Conservation (phyloP, 2,888 invertebrate species). For the Caenorhabditis angaria region DNA sequence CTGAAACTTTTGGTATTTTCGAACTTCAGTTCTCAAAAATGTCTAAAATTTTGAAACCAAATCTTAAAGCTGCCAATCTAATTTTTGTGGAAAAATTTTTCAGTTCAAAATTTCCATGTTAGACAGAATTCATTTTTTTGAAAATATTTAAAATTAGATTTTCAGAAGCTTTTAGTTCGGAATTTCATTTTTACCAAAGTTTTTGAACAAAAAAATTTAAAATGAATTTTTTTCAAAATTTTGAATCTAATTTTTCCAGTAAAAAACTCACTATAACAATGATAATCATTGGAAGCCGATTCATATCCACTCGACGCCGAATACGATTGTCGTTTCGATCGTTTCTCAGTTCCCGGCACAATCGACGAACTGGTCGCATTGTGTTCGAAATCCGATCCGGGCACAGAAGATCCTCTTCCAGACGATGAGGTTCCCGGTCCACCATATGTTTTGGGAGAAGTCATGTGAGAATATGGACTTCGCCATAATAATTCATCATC, state of each 20-base stretch:
- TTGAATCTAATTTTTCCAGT: no score
- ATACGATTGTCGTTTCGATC: conserved; percentile 50
- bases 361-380: conserved; percentile 16
- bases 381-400: conserved; percentile 37
- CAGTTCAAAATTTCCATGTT: no score
- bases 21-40: not conserved
- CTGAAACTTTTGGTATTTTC: no score
- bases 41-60: not conserved
- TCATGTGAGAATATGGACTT: conserved; percentile 46
- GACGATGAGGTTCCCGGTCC: conserved; percentile 45
- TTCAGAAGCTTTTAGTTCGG: no score
- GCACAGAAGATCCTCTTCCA: conserved; percentile 47
- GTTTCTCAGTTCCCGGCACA: not conserved
- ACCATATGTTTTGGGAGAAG: conserved; percentile 39
- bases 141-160: no score
- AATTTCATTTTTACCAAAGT: not conserved
- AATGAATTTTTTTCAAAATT: not conserved
- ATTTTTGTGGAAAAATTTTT: no score
- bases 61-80: no score
- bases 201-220: conserved; percentile 2
- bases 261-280: conserved; percentile 47
- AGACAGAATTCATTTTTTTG: no score
- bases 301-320: conserved; percentile 60
- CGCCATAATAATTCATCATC: conserved; percentile 34
- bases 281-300: conserved; percentile 54